Base-by-base conservation (phyloP, 2,888 invertebrate species). In the Cabera pusaria region DNA sequence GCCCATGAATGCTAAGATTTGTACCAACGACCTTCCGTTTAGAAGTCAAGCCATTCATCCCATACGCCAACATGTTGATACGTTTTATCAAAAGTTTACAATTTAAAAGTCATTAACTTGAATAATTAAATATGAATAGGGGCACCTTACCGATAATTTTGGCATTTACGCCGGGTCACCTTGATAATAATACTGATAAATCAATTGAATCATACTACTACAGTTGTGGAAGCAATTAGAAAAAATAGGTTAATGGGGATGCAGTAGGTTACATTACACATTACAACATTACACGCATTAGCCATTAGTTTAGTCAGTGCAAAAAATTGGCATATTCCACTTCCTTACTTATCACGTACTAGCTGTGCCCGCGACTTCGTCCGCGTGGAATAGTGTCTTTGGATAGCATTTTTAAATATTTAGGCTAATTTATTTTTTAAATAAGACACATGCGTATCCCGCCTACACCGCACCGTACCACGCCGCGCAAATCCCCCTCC, bases 81-180 rank as follows among this genome's bases (percentile, higher is more conserved):
- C 16, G 6, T 19, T 4, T 4, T 26, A 26, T 21, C 14, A 17
- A n/a, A 3, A 11, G 23, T n/a, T 10, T 16, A 11, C 3, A 16
- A 16, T 27, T 7, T 12, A 12, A 6, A n/a, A 23, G 22, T 7
- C 12, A 18, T 39, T 39, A 39, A 10, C 6, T 5, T 17, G 21
- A 34, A 26, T 21, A 9, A 27, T 27, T 12, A 23, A 24, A 23
- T 39, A 33, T 19, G 8, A 26, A 28, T 24, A 52, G 49, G 60
- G 68, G 56, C 67, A 66, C 63, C 64, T 69, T 66, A 53, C 37
- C 54, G 54, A 70, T 64, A 64, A 68, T 54, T 64, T 61, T 52
- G 59, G 39, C 32, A 44, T 44, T 57, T 56, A 1, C 10, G 50
- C 37, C 29, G 41, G 68, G 71, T 74, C 72, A 73, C 72, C 66